phyloP scores from a whole-genome alignment of 2,113 vertebrate genomes.

The Callaeas wilsoni region DNA sequence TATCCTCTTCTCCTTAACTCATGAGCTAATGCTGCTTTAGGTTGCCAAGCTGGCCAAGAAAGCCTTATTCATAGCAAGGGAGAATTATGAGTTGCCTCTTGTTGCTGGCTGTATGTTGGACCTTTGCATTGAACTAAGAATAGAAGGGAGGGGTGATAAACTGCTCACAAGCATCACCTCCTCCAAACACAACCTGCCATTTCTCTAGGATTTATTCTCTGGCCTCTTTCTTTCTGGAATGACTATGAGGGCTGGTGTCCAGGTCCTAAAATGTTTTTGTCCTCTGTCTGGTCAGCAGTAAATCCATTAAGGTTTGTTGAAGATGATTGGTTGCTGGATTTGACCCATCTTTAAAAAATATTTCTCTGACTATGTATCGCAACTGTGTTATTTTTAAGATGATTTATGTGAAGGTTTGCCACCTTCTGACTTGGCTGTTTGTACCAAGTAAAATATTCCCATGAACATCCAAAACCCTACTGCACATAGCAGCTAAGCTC shows the following conservation, averaged over 20 bases:
- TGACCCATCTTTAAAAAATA: not conserved
- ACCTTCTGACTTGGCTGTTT: not conserved
- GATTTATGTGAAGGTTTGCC: not conserved
- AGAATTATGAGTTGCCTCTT: not conserved
- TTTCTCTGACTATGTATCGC: not conserved
- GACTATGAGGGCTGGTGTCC: not conserved
- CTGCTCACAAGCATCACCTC: not conserved
- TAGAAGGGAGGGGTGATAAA: not conserved
- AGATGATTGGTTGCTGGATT: not conserved
- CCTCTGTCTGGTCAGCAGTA: not conserved
- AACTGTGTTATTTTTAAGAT: not conserved
- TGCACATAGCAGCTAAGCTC: not conserved
- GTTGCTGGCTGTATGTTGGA: not conserved
- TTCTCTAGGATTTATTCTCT: not conserved
- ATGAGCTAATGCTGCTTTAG: not conserved
- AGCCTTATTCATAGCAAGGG: not conserved
- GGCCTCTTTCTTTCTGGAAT: not conserved
- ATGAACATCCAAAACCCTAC: not conserved
- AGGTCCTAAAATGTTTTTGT: not conserved
- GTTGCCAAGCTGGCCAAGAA: not conserved
- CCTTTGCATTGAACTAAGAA: not conserved
- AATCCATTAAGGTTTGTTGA: not conserved
- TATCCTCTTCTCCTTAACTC: not conserved
- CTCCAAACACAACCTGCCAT: not conserved
- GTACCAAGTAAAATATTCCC: not conserved